Base-by-base conservation (phyloP, 2,797 vertebrate genomes). In the Siniperca obscura region DNA sequence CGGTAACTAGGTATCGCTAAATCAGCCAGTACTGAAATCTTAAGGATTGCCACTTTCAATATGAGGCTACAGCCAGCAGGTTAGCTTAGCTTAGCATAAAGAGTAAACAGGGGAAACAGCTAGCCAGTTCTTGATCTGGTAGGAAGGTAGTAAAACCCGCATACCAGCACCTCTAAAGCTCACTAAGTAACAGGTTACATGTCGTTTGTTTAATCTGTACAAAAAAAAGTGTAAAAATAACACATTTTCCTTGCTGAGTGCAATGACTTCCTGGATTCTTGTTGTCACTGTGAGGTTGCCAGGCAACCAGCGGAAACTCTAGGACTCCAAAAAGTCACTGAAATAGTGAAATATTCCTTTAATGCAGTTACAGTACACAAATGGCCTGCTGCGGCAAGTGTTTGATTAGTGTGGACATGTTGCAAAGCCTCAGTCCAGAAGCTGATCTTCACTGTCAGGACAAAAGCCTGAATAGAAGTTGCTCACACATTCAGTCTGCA, bases 241-340 rank as follows among this genome's bases (percentile, higher is more conserved):
- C 40, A 50, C 25, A 1, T 13, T 52, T 70, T 59, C 25, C 48
- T 65, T 14, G 16, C 38, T 65, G 22, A 3, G 13, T 40, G 50
- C 13, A 27, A 25, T n/a, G 52, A 52, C 42, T 67, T 73, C 70
- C 62, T 73, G 30, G 13, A 73, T 16, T 44, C 46, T 44, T 80
- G 70, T 72, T 59, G 2, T 27, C 27, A 2, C 27, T 27, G 27
- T 27, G 53, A 40, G 42, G 25, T 73, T 80, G 19, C 19, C 53
- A 73, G 46, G 52, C 69, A 59, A 27, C 64, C 53, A 67, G 40
- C 14, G 1, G 64, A 36, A 27, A 22, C 42, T 76, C 10, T n/a
- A 1, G 56, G 42, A 22, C 38, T 76, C 21, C 55, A 55, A 59
- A 52, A 75, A 81, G 40, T 46, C 40, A 57, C 69, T 57, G 69